Evolutionary conservation across 1,140 invertebrate genomes (phyloP), one percentile per base, ranked within the genome.

Genomic region (Lasaia peninsularis): DNA sequence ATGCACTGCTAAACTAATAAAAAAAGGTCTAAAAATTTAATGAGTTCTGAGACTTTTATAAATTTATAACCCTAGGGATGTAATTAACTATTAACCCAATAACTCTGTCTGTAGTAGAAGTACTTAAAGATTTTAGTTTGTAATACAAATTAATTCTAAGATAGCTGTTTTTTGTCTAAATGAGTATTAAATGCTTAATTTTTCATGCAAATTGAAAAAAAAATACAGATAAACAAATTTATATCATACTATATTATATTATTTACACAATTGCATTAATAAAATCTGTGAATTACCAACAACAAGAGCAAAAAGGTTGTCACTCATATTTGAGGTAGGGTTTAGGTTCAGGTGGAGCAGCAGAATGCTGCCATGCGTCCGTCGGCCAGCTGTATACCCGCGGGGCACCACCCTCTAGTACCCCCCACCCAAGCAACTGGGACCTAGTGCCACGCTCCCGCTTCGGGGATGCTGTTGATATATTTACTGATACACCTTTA

Each of bases 391-490:
- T 80, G 65, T 77, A 82, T 5, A 82, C 78, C 7, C 81, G 73
- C 0, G 73, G 76, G 0, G 71, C 67, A 1, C 71, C 73, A 5
- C 66, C 69, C 18, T 81, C 77, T 53, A 85, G 58, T 52, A 83
- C 51, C 1, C 79, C 75, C 81, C 83, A 86, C 54, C 78, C 73
- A 10, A 83, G 56, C 55, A 85, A 55, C 52, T 72, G 73, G 0
- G 76, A 75, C 14, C 75, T 63, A n/a, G 67, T 65, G 6, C 73
- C 67, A 7, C 73, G 72, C 55, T 81, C 84, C 6, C 81, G 93
- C 79, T 98, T 98, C 1, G 97, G 97, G 9, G 97, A 96, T 20
- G 98, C 98, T 75, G 96, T 98, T 20, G 96, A 98, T 40, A 99
- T 96, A 89, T 98, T 97, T 8, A 99, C 96, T 48, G 97, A 98